Percentiles rank a stretch among this genome's conserved stretches.
phyloP scores from a whole-genome alignment of 2,797 vertebrate genomes.

The Anableps anableps region DNA sequence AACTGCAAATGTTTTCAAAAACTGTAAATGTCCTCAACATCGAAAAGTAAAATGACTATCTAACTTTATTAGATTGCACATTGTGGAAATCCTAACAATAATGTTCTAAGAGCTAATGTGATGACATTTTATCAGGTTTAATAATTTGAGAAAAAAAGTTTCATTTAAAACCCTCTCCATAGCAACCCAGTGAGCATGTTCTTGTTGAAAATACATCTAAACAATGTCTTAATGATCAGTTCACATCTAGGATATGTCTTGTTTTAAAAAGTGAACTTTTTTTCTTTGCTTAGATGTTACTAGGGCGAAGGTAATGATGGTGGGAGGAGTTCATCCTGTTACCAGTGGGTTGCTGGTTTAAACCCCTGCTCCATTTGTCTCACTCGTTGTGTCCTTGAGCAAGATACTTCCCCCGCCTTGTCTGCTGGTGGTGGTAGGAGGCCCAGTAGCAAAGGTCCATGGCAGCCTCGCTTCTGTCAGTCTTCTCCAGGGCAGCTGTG shows the following conservation, averaged over 20 bases:
- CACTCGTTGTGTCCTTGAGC: too few relatives aligned
- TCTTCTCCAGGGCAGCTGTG: too few relatives aligned
- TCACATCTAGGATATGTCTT: neutral
- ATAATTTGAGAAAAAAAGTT: neutral
- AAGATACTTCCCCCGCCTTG: too few relatives aligned
- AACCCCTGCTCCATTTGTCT: too few relatives aligned
- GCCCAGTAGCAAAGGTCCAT: too few relatives aligned
- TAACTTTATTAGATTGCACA: neutral
- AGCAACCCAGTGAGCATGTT: neutral
- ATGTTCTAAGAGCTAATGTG: neutral
- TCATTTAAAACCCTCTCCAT: neutral
- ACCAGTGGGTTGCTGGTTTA: too few relatives aligned
- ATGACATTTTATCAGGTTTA: neutral
- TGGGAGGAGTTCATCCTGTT: too few relatives aligned
- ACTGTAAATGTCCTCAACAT: neutral
- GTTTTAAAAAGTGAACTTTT: neutral
- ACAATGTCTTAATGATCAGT: neutral
- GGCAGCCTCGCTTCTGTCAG: too few relatives aligned
- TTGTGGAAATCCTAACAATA: neutral
- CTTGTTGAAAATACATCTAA: neutral
- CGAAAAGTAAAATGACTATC: neutral
- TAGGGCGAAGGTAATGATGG: too few relatives aligned
- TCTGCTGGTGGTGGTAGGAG: too few relatives aligned
- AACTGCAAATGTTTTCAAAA: neutral
- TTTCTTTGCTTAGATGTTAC: neutral